Conservation (phyloP, 2,888 invertebrate species). For the Coelopa pilipes region DNA sequence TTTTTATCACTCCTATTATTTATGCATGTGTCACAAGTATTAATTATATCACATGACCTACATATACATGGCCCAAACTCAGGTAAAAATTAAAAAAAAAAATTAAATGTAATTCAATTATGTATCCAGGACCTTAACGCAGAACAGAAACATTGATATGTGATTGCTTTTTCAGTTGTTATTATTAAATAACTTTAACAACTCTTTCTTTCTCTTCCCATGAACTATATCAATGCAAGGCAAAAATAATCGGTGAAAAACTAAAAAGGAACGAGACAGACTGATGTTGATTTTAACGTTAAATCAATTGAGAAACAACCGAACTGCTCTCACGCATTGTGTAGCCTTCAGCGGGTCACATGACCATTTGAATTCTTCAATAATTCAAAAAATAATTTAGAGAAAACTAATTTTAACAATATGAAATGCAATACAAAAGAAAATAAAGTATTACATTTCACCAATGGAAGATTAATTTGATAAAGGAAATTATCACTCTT, state of each 20-base stretch:
- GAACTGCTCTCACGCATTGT: conserved; percentile 30
- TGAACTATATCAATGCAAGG: background rate
- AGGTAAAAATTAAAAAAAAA: background rate
- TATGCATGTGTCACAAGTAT: background rate
- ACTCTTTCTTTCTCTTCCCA: background rate
- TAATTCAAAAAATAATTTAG: background rate
- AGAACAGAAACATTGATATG: too few relatives aligned
- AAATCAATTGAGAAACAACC: background rate
- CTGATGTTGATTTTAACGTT: background rate
- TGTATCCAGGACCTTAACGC: too few relatives aligned
- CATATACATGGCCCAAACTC: background rate
- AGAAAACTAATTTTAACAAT: background rate
- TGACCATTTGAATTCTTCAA: conserved; percentile 26
- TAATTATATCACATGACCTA: conserved; percentile 1
- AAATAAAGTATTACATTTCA: background rate
- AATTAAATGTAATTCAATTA: too few relatives aligned
- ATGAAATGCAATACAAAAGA: too few relatives aligned
- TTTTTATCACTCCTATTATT: too few relatives aligned
- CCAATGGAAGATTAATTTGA: too few relatives aligned
- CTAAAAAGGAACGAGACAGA: conserved; percentile 7
- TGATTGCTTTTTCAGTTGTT: too few relatives aligned
- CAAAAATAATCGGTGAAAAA: background rate
- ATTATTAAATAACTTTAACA: too few relatives aligned
- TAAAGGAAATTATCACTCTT: too few relatives aligned
- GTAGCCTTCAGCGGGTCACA: conserved; percentile 29